These are phyloP conservation scores for Tholera decimalis DNA, from an alignment of 2,888 invertebrate species.

Conservation along the genomic window DNA sequence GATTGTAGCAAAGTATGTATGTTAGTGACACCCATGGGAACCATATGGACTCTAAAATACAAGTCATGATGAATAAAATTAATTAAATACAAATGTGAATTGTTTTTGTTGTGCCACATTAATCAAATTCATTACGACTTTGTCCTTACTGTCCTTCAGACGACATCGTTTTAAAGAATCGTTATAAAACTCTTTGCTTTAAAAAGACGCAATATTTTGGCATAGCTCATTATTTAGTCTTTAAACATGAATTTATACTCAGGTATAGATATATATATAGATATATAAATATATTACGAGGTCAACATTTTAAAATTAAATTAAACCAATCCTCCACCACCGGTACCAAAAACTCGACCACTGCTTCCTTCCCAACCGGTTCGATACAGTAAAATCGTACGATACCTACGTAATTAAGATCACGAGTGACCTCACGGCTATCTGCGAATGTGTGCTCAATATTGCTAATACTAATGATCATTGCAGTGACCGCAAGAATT, in stretches of 20 bases:
- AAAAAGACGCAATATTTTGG: not conserved
- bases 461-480: constrained; percentile 47
- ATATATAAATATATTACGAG: too few species aligned
- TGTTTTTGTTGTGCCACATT: constrained; percentile 24
- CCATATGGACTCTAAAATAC: constrained; percentile 23
- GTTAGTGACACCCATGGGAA: constrained; percentile 20
- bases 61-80: constrained; percentile 32
- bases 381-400: constrained; percentile 62
- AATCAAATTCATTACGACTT: constrained; percentile 28
- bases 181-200: not conserved
- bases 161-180: constrained; percentile 7
- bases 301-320: not conserved
- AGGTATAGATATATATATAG: not conserved
- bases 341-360: constrained; percentile 42
- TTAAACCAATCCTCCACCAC: constrained; percentile 16
- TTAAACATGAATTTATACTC: not conserved
- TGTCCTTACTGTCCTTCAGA: constrained; percentile 32
- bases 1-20: constrained; percentile 43
- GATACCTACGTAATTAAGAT: constrained; percentile 57
- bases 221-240: not conserved
- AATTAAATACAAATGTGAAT: constrained; percentile 41
- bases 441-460: constrained; percentile 56
- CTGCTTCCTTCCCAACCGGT: constrained; percentile 61
- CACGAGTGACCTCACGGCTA: constrained; percentile 57
- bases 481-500: constrained; percentile 44